phyloP scores from a whole-genome alignment of 2,113 vertebrate genomes.

The Todiramphus chloris region DNA sequence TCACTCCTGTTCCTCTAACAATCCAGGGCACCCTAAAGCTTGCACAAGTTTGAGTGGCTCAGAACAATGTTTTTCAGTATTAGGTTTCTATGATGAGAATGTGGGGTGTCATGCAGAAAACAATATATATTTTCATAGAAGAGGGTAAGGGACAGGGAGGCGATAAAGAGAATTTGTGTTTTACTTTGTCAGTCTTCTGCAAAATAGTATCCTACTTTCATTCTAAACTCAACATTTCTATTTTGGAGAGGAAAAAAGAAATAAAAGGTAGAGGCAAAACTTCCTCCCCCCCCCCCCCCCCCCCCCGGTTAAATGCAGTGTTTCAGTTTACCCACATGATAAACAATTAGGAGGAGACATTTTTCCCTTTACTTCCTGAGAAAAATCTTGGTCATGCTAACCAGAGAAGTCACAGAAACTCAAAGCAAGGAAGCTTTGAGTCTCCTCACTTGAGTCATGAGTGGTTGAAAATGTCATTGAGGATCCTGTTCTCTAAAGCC shows the following conservation, averaged over 20 bases:
- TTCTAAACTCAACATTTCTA: not conserved
- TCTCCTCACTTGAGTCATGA: not conserved
- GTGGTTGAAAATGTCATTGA: not conserved
- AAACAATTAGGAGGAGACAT: not conserved
- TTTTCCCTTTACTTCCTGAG: not conserved
- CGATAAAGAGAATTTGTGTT: not conserved
- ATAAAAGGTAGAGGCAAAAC: not conserved
- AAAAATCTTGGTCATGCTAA: not conserved
- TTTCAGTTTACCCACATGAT: not conserved
- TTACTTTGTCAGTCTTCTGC: not conserved
- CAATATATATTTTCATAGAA: not conserved
- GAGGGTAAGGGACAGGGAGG: not conserved
- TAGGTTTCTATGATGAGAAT: not conserved
- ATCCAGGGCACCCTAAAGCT: not conserved
- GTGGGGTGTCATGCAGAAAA: not conserved
- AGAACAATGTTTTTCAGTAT: not conserved
- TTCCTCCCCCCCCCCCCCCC: rapidly evolving
- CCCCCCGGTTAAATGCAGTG: not conserved
- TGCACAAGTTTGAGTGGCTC: not conserved
- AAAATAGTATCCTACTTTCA: not conserved
- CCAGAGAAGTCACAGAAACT: not conserved
- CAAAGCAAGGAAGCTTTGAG: not conserved
- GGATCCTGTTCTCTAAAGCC: not conserved
- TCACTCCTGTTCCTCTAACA: not conserved
- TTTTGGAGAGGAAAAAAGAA: not conserved